phyloP scores from a whole-genome alignment of 2,888 invertebrate species.

The Cotesia congregata region DNA sequence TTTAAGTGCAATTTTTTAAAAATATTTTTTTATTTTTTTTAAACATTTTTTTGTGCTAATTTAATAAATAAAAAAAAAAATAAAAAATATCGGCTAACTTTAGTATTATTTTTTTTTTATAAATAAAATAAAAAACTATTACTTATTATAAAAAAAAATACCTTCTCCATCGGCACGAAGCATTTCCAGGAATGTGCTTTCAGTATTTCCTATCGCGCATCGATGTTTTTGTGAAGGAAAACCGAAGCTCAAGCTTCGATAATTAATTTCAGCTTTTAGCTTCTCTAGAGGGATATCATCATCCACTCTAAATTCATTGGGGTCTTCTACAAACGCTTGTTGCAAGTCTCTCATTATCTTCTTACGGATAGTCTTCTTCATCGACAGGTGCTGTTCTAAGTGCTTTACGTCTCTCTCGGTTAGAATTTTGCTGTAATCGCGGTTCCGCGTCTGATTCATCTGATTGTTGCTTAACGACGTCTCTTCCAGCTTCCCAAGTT shows the following conservation, averaged over 20 bases:
- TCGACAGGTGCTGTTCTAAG: conserved; percentile 84
- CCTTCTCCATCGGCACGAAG: conserved; percentile 74
- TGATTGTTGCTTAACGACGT: conserved; percentile 71
- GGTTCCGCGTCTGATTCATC: conserved; percentile 74
- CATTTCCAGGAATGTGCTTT: conserved; percentile 79
- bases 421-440: conserved; percentile 79
- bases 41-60: too few species aligned
- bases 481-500: conserved; percentile 58
- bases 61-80: too few species aligned
- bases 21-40: too few species aligned
- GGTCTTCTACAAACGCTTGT: conserved; percentile 81
- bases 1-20: too few species aligned
- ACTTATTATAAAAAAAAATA: conserved; percentile 12
- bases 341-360: conserved; percentile 88
- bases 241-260: conserved; percentile 78
- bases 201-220: conserved; percentile 70
- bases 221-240: conserved; percentile 71
- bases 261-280: conserved; percentile 78
- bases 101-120: too few species aligned
- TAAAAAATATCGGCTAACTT: too few species aligned
- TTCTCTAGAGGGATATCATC: conserved; percentile 80
- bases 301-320: conserved; percentile 78
- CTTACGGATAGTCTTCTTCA: conserved; percentile 89
- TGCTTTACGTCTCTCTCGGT: conserved; percentile 81
- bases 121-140: neutral